phyloP scores from a whole-genome alignment of 2,888 invertebrate species.

The Choristoneura rosaceana region DNA sequence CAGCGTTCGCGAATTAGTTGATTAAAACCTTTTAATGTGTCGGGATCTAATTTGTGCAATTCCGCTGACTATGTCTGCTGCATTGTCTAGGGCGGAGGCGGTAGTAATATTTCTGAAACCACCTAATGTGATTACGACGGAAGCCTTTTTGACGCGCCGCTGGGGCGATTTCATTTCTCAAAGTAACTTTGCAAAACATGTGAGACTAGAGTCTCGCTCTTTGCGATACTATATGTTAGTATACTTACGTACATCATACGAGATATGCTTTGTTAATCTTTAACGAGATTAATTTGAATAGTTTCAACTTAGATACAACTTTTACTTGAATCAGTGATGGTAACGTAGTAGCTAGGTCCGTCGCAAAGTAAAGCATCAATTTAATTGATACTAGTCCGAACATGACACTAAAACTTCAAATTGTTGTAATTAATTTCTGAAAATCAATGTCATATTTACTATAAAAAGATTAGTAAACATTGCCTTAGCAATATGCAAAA shows the following conservation, averaged over 20 bases:
- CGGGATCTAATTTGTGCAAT: constrained; percentile 36
- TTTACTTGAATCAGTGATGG: too few species aligned
- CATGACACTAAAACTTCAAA: not conserved
- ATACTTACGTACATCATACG: not conserved
- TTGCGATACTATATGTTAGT: constrained; percentile 39
- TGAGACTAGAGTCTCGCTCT: constrained; percentile 44
- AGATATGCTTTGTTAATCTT: constrained; percentile 44
- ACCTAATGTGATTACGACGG: constrained; percentile 62
- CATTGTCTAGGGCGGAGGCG: constrained; percentile 36
- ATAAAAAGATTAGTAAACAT: constrained; percentile 34
- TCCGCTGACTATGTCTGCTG: constrained; percentile 15
- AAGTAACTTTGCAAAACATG: constrained; percentile 58
- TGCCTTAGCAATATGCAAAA: constrained; percentile 51
- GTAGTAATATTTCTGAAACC: constrained; percentile 60
- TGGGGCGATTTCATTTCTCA: constrained; percentile 71
- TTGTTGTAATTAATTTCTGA: not conserved
- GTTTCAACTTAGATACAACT: not conserved
- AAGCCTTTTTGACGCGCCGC: constrained; percentile 61
- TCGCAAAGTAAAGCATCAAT: not conserved
- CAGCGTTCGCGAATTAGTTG: constrained; percentile 32
- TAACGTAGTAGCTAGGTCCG: too few species aligned
- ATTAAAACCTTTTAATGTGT: constrained; percentile 40
- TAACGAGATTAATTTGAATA: constrained; percentile 43
- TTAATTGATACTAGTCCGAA: not conserved
- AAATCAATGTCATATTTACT: constrained; percentile 36